Evolutionary conservation across 2,888 invertebrate species (phyloP), one percentile per base, ranked within the genome.

Genomic region (Heliconius hortense): DNA sequence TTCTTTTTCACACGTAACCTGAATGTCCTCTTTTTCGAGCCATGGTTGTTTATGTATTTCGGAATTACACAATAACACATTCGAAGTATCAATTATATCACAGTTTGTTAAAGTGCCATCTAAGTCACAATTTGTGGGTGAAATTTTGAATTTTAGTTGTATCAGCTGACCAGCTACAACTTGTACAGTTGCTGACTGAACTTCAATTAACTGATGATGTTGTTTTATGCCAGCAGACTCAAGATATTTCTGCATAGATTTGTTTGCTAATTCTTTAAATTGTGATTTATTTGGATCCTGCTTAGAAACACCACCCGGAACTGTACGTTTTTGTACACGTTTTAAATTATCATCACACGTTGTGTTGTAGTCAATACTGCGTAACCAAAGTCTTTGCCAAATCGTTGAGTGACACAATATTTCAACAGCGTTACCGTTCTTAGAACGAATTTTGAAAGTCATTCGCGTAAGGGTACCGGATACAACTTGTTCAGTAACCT

Each of bases 351-450:
- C 63, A 64, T 75, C 69, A 24, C 85, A 86, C 4, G 70, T 71
- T 0, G 84, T 84, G 4, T 77, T 70, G n/a, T 84, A 81, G 68
- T 94, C 86, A 79, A 88, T 87, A 1, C 87, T 88, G 0, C 84
- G 79, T 24, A 95, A 60, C 96, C 96, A 96, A 0, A 93, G 88
- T 72, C 89, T 91, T 31, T 95, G 94, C 95, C 95, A 96, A 59
- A 96, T 89, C 48, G 86, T 80, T 35, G 95, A 88, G 43, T 87
- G 77, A 79, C 95, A 95, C 26, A 72, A 77, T 5, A 82, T 78
- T 5, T 72, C 64, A 91, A 81, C 79, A 90, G 62, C 67, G 24
- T 74, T n/a, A 80, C 31, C 76, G 76, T 68, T 18, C 82, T 80
- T 91, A 26, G 89, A 85, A 3, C 88, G 89, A 21, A 95, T 76